Base-by-base conservation (phyloP, 1,140 invertebrate genomes). In the Microvelia longipes region DNA sequence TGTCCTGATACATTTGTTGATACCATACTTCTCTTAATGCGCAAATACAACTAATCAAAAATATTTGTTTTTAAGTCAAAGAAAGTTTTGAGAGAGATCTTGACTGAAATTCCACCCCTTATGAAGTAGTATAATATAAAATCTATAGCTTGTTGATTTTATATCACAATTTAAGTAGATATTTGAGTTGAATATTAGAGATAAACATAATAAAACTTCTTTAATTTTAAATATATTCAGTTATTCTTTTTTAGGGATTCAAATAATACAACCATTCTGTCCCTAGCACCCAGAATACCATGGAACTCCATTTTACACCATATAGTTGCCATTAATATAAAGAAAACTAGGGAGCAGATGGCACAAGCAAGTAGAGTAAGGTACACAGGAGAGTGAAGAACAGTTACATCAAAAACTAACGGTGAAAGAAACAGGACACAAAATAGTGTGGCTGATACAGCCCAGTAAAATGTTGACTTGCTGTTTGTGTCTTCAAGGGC, bases 161-260 rank as follows among this genome's bases (percentile, higher is more conserved):
- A n/a, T n/a, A n/a, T n/a, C n/a, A n/a, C n/a, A n/a, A n/a, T n/a
- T n/a, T n/a, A n/a, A n/a, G n/a, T n/a, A n/a, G n/a, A n/a, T n/a
- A n/a, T n/a, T n/a, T n/a, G n/a, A n/a, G n/a, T n/a, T n/a, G n/a
- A n/a, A n/a, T n/a, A n/a, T n/a, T n/a, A n/a, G n/a, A n/a, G n/a
- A n/a, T n/a, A n/a, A n/a, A n/a, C n/a, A n/a, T n/a, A n/a, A n/a
- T n/a, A n/a, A n/a, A n/a, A n/a, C n/a, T n/a, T n/a, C n/a, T n/a
- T n/a, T n/a, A n/a, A n/a, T n/a, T n/a, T n/a, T n/a, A n/a, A n/a
- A n/a, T n/a, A n/a, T n/a, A n/a, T n/a, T n/a, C n/a, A n/a, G n/a
- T n/a, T n/a, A 68, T 74, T 76, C 29, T 50, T 11, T 50, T 24
- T 64, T 64, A 64, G 25, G 24, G 15, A 13, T 64, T 64, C 24